Evolutionary conservation across 1,140 invertebrate genomes (phyloP).

Genomic region (Laupala kohalensis): DNA sequence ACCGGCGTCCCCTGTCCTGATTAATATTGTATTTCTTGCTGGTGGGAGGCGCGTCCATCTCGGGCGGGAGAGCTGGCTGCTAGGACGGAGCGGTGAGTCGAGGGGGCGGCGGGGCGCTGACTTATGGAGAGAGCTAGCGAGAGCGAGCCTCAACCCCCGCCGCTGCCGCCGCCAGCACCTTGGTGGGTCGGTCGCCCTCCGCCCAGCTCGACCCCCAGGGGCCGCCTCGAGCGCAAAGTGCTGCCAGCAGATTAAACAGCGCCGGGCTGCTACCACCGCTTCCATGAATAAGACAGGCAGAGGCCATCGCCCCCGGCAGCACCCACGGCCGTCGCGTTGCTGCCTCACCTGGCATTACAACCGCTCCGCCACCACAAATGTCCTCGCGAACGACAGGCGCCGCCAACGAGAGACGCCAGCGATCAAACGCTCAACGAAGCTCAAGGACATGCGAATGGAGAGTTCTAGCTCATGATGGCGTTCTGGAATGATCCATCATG

Average conservation of each 20-base stretch:
- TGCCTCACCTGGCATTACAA: not conserved
- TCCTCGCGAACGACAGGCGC: not conserved
- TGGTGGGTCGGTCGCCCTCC: not conserved
- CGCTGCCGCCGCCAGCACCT: not conserved
- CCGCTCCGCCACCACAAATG: no score
- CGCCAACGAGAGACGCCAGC: not conserved
- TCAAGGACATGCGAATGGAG: no score
- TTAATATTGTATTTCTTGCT: slow-evolving; percentile 10
- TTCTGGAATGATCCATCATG: no score
- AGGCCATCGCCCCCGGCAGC: not conserved
- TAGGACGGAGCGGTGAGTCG: not conserved
- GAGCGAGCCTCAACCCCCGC: not conserved
- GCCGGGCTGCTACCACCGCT: no score
- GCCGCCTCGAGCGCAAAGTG: not conserved
- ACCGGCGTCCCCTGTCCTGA: not conserved
- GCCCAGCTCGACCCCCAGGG: no score
- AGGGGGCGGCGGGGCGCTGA: not conserved
- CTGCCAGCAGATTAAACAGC: not conserved
- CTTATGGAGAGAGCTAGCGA: not conserved
- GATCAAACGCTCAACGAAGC: no score
- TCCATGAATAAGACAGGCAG: not conserved
- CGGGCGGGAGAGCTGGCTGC: no score
- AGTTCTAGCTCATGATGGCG: no score
- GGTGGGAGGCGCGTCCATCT: not conserved
- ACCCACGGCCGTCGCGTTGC: no score